Evolutionary conservation across 2,888 invertebrate species (phyloP).

Genomic region (Thera britannica): DNA sequence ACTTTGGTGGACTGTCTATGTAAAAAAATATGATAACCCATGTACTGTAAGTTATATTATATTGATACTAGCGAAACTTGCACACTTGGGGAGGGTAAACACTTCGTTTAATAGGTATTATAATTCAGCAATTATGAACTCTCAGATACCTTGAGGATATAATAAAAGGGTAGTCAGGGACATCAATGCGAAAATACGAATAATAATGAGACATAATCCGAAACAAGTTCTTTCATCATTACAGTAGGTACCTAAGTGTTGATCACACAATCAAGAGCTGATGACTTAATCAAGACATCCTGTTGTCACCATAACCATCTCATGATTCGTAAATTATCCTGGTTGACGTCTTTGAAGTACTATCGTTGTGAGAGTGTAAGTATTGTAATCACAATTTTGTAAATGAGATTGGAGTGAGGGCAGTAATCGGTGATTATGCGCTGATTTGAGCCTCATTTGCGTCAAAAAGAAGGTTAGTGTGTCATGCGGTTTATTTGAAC

Average conservation of each 20-base stretch:
- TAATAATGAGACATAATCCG: conserved; percentile 2
- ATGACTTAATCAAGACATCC: conserved; percentile 71
- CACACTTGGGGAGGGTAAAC: no score
- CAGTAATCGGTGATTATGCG: neutral
- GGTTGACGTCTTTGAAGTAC: conserved; percentile 33
- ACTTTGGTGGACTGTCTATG: neutral
- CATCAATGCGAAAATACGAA: conserved; percentile 9
- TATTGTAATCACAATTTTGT: conserved; percentile 18
- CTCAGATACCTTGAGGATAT: no score
- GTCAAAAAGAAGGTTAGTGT: neutral
- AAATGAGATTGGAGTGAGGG: conserved; percentile 12
- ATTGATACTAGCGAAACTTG: no score
- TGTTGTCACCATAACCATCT: conserved; percentile 39
- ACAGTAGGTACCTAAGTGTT: conserved; percentile 37
- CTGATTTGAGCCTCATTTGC: conserved; percentile 1
- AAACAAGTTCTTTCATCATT: conserved; percentile 10
- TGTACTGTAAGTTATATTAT: no score
- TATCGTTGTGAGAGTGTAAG: conserved; percentile 15
- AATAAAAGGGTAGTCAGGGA: neutral
- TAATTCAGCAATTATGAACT: no score
- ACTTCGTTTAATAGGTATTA: no score
- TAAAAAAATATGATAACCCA: neutral
- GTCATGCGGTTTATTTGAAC: neutral
- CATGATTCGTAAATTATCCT: conserved; percentile 38
- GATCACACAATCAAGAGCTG: conserved; percentile 52